Conservation (phyloP, 1,140 invertebrate species). For the Drosophila punjabiensis region DNA sequence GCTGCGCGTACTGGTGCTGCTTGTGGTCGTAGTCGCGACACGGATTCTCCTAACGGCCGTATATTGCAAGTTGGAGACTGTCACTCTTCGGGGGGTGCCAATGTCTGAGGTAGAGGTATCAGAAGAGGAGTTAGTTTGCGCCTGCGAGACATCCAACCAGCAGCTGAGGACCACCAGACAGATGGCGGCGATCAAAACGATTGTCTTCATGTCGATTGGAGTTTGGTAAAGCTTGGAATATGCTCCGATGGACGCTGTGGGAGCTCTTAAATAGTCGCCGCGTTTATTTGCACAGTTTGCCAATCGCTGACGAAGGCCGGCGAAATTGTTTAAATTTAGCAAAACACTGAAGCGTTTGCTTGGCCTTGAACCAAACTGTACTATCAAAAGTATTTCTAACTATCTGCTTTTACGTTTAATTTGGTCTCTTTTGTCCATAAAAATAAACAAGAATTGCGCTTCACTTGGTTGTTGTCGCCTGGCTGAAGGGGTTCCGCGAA, state of each 20-base stretch:
- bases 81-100: conserved; percentile 7
- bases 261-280: conserved; percentile 44
- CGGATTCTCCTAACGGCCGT: conserved; percentile 26
- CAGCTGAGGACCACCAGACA: conserved; percentile 20
- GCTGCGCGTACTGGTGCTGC: conserved; percentile 30
- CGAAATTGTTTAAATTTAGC: conserved; percentile 16
- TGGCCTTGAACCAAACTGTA: conserved; percentile 47
- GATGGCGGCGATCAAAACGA: neutral
- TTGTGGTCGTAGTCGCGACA: conserved; percentile 12
- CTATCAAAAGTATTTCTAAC: conserved; percentile 6
- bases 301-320: conserved; percentile 36
- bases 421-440: conserved; percentile 14
- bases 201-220: conserved; percentile 45
- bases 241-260: conserved; percentile 14
- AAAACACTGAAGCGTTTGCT: conserved; percentile 19
- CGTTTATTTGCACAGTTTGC: conserved; percentile 57
- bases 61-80: conserved; percentile 33
- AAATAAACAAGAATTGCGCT: neutral
- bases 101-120: too few relatives aligned
- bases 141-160: conserved; percentile 16
- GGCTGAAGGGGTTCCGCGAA: conserved; percentile 47
- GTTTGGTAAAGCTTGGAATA: conserved; percentile 29
- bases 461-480: conserved; percentile 42
- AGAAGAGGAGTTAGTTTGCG: neutral
- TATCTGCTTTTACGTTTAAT: conserved; percentile 42